phyloP scores from a whole-genome alignment of 2,113 vertebrate species.

The Apus apus region DNA sequence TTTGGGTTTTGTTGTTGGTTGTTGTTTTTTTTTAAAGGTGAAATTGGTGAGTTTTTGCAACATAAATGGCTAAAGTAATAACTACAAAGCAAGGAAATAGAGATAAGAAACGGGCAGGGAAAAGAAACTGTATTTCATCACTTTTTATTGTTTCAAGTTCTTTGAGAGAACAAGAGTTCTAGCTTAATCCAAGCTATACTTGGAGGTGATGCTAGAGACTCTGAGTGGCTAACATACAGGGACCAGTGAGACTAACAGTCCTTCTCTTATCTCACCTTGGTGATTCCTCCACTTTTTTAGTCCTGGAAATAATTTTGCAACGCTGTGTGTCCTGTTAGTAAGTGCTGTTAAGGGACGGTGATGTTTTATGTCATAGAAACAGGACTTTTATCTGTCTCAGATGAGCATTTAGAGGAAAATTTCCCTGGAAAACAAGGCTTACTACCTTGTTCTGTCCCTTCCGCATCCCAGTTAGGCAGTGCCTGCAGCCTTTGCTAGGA shows the following conservation, averaged over 20 bases:
- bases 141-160: background rate
- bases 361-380: background rate
- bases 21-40: background rate
- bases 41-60: background rate
- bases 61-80: background rate
- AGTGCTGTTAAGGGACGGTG: background rate
- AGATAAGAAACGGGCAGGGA: background rate
- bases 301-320: background rate
- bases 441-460: background rate
- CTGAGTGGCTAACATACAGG: background rate
- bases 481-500: background rate
- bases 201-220: background rate
- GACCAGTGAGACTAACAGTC: background rate
- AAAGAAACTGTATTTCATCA: background rate
- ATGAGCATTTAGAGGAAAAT: background rate
- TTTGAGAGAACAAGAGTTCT: background rate
- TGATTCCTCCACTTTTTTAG: background rate
- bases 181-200: background rate
- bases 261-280: background rate
- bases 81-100: background rate
- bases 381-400: background rate
- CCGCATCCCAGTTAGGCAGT: background rate
- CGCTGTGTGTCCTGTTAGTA: background rate
- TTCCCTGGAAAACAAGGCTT: background rate
- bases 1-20: no score